Evolutionary conservation across 2,888 invertebrate genomes (phyloP).

Genomic region (Zootermopsis nevadensis): DNA sequence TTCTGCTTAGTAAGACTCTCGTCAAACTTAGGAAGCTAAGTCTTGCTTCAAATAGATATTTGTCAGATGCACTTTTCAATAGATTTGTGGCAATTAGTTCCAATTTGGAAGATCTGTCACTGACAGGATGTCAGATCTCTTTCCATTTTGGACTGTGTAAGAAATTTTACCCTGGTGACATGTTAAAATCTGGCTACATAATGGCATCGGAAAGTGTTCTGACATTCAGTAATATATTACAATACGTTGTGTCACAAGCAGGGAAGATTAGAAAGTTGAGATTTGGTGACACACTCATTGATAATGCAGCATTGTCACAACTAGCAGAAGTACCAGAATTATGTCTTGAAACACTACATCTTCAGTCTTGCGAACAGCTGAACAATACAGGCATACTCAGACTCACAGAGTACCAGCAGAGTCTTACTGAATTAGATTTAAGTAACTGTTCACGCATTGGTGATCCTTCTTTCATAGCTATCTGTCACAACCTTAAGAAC

Average conservation of each 20-base stretch:
- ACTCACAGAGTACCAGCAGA: constrained; percentile 69
- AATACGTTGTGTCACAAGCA: constrained; percentile 68
- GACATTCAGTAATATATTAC: constrained; percentile 75
- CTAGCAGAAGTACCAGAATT: constrained; percentile 68
- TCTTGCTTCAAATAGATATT: constrained; percentile 75
- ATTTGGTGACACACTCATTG: constrained; percentile 76
- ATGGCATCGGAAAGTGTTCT: constrained; percentile 73
- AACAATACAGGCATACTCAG: constrained; percentile 69
- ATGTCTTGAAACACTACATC: constrained; percentile 66
- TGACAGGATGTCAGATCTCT: constrained; percentile 76
- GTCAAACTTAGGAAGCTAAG: constrained; percentile 70
- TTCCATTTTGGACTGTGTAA: constrained; percentile 76
- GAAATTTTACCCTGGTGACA: constrained; percentile 71
- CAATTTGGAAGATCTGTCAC: constrained; percentile 70
- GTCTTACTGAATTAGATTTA: constrained; percentile 71
- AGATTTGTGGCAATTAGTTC: constrained; percentile 73
- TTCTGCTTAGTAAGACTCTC: constrained; percentile 63
- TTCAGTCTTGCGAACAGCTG: constrained; percentile 73
- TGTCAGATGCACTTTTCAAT: constrained; percentile 79
- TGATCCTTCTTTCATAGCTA: constrained; percentile 71
- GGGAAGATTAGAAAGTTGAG: constrained; percentile 69
- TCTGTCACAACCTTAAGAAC: constrained; percentile 70
- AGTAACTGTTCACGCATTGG: constrained; percentile 74
- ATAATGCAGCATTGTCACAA: constrained; percentile 70
- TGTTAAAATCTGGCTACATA: constrained; percentile 57